Evolutionary conservation across 2,888 invertebrate species (phyloP).

Genomic region (Orchesellides sinensis): DNA sequence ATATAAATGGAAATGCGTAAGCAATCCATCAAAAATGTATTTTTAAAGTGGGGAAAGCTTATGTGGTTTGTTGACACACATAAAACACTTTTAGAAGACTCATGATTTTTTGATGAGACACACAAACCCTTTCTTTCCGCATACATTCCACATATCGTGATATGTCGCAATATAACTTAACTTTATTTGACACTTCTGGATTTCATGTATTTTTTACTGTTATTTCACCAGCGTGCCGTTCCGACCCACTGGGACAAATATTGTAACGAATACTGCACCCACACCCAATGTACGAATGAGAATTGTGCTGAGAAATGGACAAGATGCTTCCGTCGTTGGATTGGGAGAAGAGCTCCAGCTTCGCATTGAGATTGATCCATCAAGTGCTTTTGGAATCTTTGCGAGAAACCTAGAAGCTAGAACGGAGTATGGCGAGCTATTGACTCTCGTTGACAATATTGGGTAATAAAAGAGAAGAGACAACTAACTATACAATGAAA

Average conservation of each 20-base stretch:
- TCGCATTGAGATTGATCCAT: slow-evolving; percentile 77
- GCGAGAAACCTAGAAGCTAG: slow-evolving; percentile 78
- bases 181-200: too few relatives aligned
- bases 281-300: slow-evolving; percentile 78
- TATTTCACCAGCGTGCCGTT: slow-evolving; percentile 76
- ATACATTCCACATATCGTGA: too few relatives aligned
- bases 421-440: slow-evolving; percentile 78
- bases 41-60: too few relatives aligned
- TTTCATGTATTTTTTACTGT: too few relatives aligned
- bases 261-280: slow-evolving; percentile 78
- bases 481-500: too few relatives aligned
- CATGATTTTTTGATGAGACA: too few relatives aligned
- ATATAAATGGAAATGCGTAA: too few relatives aligned
- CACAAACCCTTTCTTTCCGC: too few relatives aligned
- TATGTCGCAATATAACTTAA: too few relatives aligned
- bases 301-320: slow-evolving; percentile 77
- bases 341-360: slow-evolving; percentile 78
- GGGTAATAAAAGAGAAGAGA: slow-evolving; percentile 76
- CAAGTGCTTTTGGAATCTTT: slow-evolving; percentile 78
- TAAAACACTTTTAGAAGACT: too few relatives aligned
- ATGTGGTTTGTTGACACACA: too few relatives aligned
- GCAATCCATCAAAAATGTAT: too few relatives aligned
- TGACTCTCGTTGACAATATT: slow-evolving; percentile 77
- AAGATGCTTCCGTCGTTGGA: slow-evolving; percentile 77
- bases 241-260: slow-evolving; percentile 77